Evolutionary conservation across 1,140 invertebrate genomes (phyloP).

Genomic region (Drosophila miranda): DNA sequence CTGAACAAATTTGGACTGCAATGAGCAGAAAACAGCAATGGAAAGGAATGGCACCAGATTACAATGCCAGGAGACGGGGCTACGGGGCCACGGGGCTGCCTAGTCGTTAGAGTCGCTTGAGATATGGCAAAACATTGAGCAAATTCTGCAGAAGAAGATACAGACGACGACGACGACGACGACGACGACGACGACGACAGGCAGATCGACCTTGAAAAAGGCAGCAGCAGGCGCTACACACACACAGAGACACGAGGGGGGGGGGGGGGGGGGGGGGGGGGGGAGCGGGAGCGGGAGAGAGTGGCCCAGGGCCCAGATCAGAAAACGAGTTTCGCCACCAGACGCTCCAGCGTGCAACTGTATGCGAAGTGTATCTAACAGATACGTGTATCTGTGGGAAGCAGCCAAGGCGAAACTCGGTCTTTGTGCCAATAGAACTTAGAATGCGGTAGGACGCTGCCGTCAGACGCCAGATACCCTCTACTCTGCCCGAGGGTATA

Average conservation of each 20-base stretch:
- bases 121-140: slow-evolving; percentile 42
- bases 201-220: slow-evolving; percentile 66
- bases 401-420: slow-evolving; percentile 68
- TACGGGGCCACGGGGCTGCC: not conserved
- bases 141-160: slow-evolving; percentile 56
- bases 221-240: slow-evolving; percentile 58
- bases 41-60: slow-evolving; percentile 57
- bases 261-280: no score
- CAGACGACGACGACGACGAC: not conserved
- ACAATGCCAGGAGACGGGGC: slow-evolving; percentile 26
- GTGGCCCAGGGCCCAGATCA: slow-evolving; percentile 24
- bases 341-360: slow-evolving; percentile 40
- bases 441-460: slow-evolving; percentile 73
- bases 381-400: slow-evolving; percentile 27
- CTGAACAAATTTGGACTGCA: slow-evolving; percentile 59
- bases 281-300: not conserved
- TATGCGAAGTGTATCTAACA: slow-evolving; percentile 62
- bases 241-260: slow-evolving; percentile 6
- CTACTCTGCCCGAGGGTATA: no score
- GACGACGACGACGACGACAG: not conserved
- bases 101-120: slow-evolving; percentile 60
- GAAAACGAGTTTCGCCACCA: slow-evolving; percentile 63
- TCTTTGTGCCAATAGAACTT: slow-evolving; percentile 80
- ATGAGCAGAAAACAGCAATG: slow-evolving; percentile 37
- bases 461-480: not conserved